Evolutionary conservation across 2,797 vertebrate species (phyloP).

Genomic region (Pogonophryne albipinna): DNA sequence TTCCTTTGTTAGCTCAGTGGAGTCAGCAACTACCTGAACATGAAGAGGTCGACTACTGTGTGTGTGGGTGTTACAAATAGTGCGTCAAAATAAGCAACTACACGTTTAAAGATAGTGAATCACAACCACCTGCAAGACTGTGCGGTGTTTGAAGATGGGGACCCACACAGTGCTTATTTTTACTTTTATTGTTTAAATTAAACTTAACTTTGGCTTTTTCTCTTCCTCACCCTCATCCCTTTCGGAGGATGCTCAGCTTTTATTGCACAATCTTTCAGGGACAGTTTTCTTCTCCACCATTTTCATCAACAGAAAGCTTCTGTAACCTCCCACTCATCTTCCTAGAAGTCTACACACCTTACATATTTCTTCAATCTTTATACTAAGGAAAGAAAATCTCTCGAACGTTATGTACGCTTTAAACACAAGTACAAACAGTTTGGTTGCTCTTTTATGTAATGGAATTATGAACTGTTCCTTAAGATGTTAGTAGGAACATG

Average conservation of each 20-base stretch:
- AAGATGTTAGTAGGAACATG: neutral
- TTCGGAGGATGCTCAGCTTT: no score
- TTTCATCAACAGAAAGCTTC: neutral
- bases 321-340: no score
- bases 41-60: neutral
- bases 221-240: neutral
- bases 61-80: neutral
- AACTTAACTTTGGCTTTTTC: neutral
- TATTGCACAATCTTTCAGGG: neutral
- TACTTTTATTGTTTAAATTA: neutral
- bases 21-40: neutral
- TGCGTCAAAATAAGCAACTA: neutral
- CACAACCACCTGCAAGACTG: constrained; percentile 3
- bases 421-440: no score
- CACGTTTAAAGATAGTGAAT: constrained; percentile 1
- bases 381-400: no score
- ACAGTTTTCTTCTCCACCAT: neutral
- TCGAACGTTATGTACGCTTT: no score
- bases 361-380: no score
- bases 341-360: no score
- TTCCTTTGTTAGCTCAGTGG: neutral
- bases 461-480: neutral
- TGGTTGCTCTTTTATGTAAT: no score
- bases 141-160: neutral
- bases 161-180: neutral